Evolutionary conservation across 2,888 invertebrate genomes (phyloP), one percentile per base, ranked within the genome.

Genomic region (Hesperia comma): DNA sequence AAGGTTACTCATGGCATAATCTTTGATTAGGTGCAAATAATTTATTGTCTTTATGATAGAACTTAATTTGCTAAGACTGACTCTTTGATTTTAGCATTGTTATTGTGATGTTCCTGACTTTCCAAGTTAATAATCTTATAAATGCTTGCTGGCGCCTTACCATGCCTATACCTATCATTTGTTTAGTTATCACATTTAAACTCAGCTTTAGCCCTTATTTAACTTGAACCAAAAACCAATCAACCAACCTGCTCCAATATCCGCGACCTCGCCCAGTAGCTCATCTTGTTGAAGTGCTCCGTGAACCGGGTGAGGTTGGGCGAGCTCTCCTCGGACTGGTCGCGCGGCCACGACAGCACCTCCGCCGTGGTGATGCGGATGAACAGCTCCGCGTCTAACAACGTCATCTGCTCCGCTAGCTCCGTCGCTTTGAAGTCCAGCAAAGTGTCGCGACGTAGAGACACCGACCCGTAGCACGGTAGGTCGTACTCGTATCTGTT

Each of bases 251-350:
- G 97, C 76, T 97, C 96, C 62, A 99, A 91, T 78, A 99, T 99
- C 82, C 97, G 94, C 3, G 99, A 98, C 64, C 99, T 94, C 51
- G 98, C 98, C 99, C 99, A 99, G 82, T 97, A 99, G 68, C 99
- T 99, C 98, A 99, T 98, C 92, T 99, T 99, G 86, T 99, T 99
- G 88, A 99, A 99, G 90, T 99, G 99, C 85, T 99, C 99, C 0
- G 99, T 99, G 85, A 99, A 99, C 74, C 96, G 94, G 40, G 98
- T 99, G 68, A 99, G 94, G 89, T 99, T 99, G 2, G 99, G 99
- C 82, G 99, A 98, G 76, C 97, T 95, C 83, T 99, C 99, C 87
- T 99, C 99, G 73, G 97, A 98, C 88, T 99, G 99, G 85, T 99
- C 98, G 80, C 98, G 96, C 43, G 99, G 98, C 99, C 99, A 99